A percentile compares a stretch with the other conserved stretches of the same genome.
These are phyloP conservation scores for Odontomyia ornata DNA, from an alignment of 2,888 invertebrate species.

Conservation along the genomic window DNA sequence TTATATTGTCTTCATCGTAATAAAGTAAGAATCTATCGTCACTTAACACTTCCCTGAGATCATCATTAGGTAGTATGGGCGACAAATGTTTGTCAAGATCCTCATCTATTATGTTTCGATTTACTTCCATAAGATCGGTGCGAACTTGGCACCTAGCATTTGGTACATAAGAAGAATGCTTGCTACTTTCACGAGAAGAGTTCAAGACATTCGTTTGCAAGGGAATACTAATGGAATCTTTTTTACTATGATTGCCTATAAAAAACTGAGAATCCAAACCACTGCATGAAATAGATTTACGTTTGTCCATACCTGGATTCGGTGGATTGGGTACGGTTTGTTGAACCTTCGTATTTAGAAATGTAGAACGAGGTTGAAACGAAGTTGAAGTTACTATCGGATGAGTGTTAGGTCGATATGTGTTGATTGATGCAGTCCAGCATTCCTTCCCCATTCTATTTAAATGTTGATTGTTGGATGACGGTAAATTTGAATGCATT, in stretches of 20 bases:
- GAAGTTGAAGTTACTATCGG: neutral
- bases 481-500: neutral
- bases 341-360: conserved; percentile 19
- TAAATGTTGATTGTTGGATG: no score
- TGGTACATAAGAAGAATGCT: conserved; percentile 40
- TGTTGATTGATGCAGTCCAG: conserved; percentile 24
- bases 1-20: conserved; percentile 20
- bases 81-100: conserved; percentile 41
- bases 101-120: conserved; percentile 18
- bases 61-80: conserved; percentile 38
- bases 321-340: neutral
- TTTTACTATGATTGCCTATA: conserved; percentile 30
- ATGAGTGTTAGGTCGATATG: neutral
- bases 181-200: conserved; percentile 50
- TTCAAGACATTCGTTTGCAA: conserved; percentile 1
- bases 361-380: conserved; percentile 5
- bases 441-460: neutral
- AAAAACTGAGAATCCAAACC: conserved; percentile 43
- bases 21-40: conserved; percentile 31
- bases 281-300: conserved; percentile 44
- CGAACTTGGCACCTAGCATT: conserved; percentile 46
- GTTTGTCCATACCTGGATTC: conserved; percentile 49
- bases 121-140: conserved; percentile 43
- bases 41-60: conserved; percentile 25
- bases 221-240: conserved; percentile 20